Evolutionary conservation across 2,888 invertebrate genomes (phyloP).

Genomic region (Yponomeuta sedellus): DNA sequence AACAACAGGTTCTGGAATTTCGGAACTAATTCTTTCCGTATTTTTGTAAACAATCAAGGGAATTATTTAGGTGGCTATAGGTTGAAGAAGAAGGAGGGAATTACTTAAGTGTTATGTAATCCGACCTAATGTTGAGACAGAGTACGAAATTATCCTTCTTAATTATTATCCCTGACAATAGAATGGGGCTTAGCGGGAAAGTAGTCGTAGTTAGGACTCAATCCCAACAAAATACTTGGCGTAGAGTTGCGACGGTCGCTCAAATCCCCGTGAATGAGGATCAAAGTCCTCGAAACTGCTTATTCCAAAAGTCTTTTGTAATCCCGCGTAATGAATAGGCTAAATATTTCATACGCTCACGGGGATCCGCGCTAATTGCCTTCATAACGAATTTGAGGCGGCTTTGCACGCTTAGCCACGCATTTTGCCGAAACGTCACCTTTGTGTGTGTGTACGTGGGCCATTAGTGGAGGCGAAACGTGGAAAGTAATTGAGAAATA

Average conservation of each 20-base stretch:
- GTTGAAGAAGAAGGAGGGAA: too few species aligned
- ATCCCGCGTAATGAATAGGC: slow-evolving; percentile 8
- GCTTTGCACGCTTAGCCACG: neutral
- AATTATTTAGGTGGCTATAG: too few species aligned
- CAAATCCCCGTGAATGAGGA: neutral
- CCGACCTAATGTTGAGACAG: neutral
- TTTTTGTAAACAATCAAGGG: too few species aligned
- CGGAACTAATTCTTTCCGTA: too few species aligned
- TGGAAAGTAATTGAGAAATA: too few species aligned
- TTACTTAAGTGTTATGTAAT: too few species aligned
- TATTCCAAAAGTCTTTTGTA: slow-evolving; percentile 6
- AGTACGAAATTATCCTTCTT: neutral
- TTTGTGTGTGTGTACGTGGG: too few species aligned
- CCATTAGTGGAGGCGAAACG: too few species aligned
- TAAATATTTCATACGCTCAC: slow-evolving; percentile 7
- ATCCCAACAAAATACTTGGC: neutral
- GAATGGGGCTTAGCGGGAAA: neutral
- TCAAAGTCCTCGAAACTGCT: slow-evolving; percentile 2
- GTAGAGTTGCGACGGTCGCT: neutral
- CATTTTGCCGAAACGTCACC: too few species aligned
- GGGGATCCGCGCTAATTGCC: slow-evolving; percentile 1
- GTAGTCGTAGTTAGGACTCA: neutral
- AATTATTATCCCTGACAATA: neutral
- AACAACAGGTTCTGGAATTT: too few species aligned
- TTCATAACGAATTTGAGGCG: neutral